Evolutionary conservation across 2,113 vertebrate genomes (phyloP), one percentile per base, ranked within the genome.

Genomic region (Apeltes quadracus): DNA sequence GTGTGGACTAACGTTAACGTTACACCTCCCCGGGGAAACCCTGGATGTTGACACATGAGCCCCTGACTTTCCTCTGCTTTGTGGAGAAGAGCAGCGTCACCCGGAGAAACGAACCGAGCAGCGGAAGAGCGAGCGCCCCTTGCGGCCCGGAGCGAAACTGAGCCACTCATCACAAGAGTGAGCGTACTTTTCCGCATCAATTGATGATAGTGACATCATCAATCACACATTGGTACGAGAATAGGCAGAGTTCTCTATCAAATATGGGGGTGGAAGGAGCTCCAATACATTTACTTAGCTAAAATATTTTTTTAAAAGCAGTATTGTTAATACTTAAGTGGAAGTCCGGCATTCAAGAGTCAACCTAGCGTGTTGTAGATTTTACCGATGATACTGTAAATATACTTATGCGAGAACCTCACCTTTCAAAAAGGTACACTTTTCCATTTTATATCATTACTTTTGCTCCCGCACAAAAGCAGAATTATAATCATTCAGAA

Each of bases 21-120:
- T 85, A 57, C 86, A 75, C 74, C 83, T 91, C 89, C 89, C 83
- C 58, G 79, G 85, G 82, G 82, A 82, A 85, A 88, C 73, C 84
- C 84, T 91, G 84, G 87, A 87, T 90, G 90, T 92, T 91, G 91
- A 92, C 91, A 92, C 87, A 90, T 79, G 85, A 91, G 88, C 85
- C 81, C 68, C 83, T 29, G 84, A 88, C 87, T 88, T 77, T 90
- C 88, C 88, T 88, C 75, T 80, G 87, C 84, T 86, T 83, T 75
- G 79, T 75, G 69, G 85, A 85, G 79, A 90, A 88, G 89, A 90
- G 85, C 82, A 83, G 75, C 81, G 80, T 79, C 83, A 80, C 69
- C 83, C 85, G 89, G 85, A 87, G 82, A 74, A 74, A 86, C 74
- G 82, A 88, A 91, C 72, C 63, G 81, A 77, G 87, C 68, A 1